These are phyloP conservation scores for Morpho deidamia DNA, from an alignment of 2,888 invertebrate genomes.

Conservation along the genomic window DNA sequence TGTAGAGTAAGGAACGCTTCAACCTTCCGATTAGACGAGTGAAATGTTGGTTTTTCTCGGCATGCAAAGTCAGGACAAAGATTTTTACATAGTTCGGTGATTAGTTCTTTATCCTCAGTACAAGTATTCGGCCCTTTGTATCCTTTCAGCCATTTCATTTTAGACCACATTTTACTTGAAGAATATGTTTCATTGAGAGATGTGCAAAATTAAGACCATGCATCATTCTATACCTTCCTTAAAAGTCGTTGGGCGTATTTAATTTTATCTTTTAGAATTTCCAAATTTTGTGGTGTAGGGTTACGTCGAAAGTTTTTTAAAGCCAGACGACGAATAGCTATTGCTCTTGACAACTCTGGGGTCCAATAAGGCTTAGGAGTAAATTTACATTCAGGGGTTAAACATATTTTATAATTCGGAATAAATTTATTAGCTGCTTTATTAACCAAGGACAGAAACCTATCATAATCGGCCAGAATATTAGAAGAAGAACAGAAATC, in stretches of 20 bases:
- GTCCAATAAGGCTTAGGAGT: conserved; percentile 22
- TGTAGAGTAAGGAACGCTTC: background rate
- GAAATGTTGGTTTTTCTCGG: background rate
- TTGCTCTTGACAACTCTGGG: conserved; percentile 14
- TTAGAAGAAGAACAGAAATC: background rate
- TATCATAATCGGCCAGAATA: background rate
- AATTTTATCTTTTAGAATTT: conserved; percentile 12
- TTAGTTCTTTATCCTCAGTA: background rate
- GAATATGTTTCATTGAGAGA: background rate
- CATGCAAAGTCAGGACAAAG: conserved; percentile 1
- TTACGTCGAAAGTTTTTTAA: conserved; percentile 17
- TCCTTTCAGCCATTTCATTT: conserved; percentile 3
- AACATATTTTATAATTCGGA: conserved; percentile 8
- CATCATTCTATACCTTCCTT: background rate
- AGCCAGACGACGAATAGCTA: conserved; percentile 21
- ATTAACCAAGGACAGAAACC: background rate
- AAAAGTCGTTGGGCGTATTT: conserved; percentile 3
- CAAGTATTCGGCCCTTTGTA: background rate
- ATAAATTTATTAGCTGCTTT: conserved; percentile 10
- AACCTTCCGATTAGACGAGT: background rate
- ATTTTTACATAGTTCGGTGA: no score
- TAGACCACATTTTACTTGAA: background rate
- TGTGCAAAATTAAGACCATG: background rate
- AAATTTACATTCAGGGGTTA: conserved; percentile 10
- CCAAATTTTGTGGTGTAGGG: conserved; percentile 20